Conservation (phyloP, 2,888 invertebrate species). For the Drosophila paranaensis region DNA sequence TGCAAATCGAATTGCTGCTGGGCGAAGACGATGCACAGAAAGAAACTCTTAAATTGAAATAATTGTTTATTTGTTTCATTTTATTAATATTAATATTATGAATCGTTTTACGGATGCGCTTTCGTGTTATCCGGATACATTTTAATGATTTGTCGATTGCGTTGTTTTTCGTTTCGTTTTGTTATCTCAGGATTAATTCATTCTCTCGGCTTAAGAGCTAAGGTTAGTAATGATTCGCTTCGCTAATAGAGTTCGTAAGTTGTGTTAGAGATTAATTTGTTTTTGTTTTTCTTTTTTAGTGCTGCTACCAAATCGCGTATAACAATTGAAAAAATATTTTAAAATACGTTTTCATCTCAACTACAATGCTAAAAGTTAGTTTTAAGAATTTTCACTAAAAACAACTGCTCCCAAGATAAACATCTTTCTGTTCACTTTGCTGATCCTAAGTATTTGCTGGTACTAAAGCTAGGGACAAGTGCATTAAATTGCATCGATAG, state of each 20-base stretch:
- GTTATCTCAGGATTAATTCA: constrained; percentile 63
- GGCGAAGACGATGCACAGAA: constrained; percentile 36
- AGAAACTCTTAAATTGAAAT: constrained; percentile 44
- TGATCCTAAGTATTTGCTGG: constrained; percentile 63
- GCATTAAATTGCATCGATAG: constrained; percentile 46
- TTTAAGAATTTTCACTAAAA: constrained; percentile 70
- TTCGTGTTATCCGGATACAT: constrained; percentile 77
- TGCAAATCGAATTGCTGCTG: constrained; percentile 37
- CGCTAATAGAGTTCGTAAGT: constrained; percentile 61
- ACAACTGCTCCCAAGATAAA: constrained; percentile 52
- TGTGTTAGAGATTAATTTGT: constrained; percentile 41
- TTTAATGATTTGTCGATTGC: constrained; percentile 57
- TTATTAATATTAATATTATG: constrained; percentile 29
- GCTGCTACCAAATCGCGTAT: constrained; percentile 78
- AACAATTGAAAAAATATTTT: constrained; percentile 51
- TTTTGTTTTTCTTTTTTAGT: constrained; percentile 47
- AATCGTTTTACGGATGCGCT: constrained; percentile 71
- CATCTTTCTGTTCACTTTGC: constrained; percentile 43
- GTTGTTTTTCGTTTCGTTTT: constrained; percentile 67
- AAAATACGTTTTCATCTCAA: constrained; percentile 39
- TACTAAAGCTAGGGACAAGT: constrained; percentile 66
- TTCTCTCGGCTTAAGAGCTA: constrained; percentile 54
- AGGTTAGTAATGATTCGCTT: constrained; percentile 75
- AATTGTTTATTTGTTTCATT: constrained; percentile 20
- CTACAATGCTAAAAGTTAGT: constrained; percentile 60